Conservation (phyloP, 2,888 invertebrate genomes). For the Formica aserva region DNA sequence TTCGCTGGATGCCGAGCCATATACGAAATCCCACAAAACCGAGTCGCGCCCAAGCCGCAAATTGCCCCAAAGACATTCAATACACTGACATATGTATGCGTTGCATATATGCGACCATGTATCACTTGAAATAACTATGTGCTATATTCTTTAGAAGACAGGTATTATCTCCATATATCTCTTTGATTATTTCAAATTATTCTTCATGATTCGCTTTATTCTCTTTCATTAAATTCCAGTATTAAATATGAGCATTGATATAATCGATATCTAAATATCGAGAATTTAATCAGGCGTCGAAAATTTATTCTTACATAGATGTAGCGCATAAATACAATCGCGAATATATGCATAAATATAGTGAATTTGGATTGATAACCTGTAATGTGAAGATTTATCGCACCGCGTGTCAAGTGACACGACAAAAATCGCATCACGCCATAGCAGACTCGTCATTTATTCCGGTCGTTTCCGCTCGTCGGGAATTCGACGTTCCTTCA, state of each 20-base stretch:
- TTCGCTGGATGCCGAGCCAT: conserved; percentile 65
- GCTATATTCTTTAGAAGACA: neutral
- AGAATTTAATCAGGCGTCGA: neutral
- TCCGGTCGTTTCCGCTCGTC: conserved; percentile 58
- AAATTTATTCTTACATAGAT: neutral
- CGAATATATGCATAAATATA: neutral
- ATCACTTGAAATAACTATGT: neutral
- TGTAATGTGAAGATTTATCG: conserved; percentile 4
- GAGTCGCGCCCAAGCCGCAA: conserved; percentile 48
- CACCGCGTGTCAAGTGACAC: conserved; percentile 3
- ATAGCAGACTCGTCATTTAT: conserved; percentile 62
- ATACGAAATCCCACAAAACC: conserved; percentile 60
- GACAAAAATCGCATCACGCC: conserved; percentile 15
- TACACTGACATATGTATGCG: neutral
- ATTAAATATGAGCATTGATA: neutral
- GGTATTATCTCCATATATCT: neutral
- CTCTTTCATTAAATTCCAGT: too few relatives aligned
- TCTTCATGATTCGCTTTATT: too few relatives aligned
- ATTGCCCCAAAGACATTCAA: conserved; percentile 57
- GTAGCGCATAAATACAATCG: neutral
- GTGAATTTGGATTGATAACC: neutral
- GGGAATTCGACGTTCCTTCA: conserved; percentile 46
- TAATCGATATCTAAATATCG: neutral
- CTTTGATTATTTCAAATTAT: neutral
- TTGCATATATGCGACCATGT: neutral